Percentiles rank a stretch among this genome's conserved stretches.
phyloP scores from a whole-genome alignment of 2,888 invertebrate genomes.

The Acrobasis suavella region DNA sequence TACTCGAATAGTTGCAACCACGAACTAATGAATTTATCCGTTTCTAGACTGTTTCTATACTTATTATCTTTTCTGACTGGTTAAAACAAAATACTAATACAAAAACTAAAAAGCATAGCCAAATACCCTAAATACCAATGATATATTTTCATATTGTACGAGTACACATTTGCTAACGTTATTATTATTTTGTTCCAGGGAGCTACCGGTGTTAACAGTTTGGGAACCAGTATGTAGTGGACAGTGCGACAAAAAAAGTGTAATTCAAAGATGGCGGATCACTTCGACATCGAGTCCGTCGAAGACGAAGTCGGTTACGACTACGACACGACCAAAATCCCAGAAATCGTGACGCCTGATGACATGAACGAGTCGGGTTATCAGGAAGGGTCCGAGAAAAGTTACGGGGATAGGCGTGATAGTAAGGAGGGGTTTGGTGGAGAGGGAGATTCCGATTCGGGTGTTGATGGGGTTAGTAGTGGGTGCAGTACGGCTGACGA shows the following conservation, averaged over 20 bases:
- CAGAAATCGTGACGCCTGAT: slow-evolving; percentile 73
- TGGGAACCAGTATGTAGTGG: slow-evolving; percentile 73
- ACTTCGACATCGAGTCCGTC: slow-evolving; percentile 55
- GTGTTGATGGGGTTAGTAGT: slow-evolving; percentile 82
- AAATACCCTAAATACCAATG: too few relatives aligned
- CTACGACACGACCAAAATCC: slow-evolving; percentile 67
- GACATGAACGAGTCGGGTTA: slow-evolving; percentile 78
- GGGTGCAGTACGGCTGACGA: slow-evolving; percentile 82
- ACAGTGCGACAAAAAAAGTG: slow-evolving; percentile 43
- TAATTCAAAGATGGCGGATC: slow-evolving; percentile 61
- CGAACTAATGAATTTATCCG: too few relatives aligned
- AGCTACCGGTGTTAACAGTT: slow-evolving; percentile 56
- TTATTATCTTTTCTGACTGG: background rate
- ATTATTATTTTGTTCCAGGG: slow-evolving; percentile 59
- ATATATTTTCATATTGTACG: too few relatives aligned
- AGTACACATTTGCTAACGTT: background rate
- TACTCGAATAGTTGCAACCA: too few relatives aligned
- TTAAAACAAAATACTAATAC: too few relatives aligned
- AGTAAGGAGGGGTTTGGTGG: slow-evolving; percentile 74
- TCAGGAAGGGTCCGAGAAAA: slow-evolving; percentile 73
- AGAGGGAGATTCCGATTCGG: slow-evolving; percentile 77
- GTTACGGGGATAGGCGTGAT: slow-evolving; percentile 71
- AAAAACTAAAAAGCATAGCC: too few relatives aligned
- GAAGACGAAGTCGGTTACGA: slow-evolving; percentile 70
- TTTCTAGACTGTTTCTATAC: background rate